Evolutionary conservation across 1,140 invertebrate species (phyloP), one percentile per base, ranked within the genome.

Genomic region (Listronotus bonariensis): DNA sequence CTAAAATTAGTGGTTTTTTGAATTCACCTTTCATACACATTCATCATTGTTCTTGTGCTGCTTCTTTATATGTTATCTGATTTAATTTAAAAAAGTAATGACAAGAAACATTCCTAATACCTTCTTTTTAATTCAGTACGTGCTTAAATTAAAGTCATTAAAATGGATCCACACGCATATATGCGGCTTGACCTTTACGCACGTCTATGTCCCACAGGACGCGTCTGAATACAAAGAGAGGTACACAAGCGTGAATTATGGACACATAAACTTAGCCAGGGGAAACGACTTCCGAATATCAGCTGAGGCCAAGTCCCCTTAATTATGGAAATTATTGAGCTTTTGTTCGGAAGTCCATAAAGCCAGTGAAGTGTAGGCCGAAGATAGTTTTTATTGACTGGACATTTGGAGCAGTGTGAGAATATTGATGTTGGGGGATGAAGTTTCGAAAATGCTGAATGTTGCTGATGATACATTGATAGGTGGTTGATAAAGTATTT

Each of bases 311-410:
- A 45, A 55, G 52, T 55, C 42, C 51, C 52, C 36, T 54, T 63
- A 63, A 63, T 63, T 63, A 63, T 63, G 51, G 51, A 63, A 63
- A 63, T 63, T 40, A 63, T 63, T 55, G 43, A 41, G 61, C 61
- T 56, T 55, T 63, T 63, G 61, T 63, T 55, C 32, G 43, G 26
- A 49, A 38, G 52, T 55, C 49, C 15, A 63, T 63, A 63, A 63
- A 63, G 55, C 38, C 67, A 64, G 58, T 55, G 14, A 48, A 42
- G 49, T 62, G 67, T 41, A 49, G 40, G 42, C 36, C 4, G 20
- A 31, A 63, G 61, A 63, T 63, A 63, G 61, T 43, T 61, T 61
- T 61, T 61, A 53, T 61, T 52, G 48, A 14, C 20, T 53, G 36
- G 49, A 9, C 59, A 43, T 40, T 61, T 48, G 10, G 40, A 42